These are phyloP conservation scores for Strigops habroptila DNA, from an alignment of 2,113 vertebrate species.

Conservation along the genomic window DNA sequence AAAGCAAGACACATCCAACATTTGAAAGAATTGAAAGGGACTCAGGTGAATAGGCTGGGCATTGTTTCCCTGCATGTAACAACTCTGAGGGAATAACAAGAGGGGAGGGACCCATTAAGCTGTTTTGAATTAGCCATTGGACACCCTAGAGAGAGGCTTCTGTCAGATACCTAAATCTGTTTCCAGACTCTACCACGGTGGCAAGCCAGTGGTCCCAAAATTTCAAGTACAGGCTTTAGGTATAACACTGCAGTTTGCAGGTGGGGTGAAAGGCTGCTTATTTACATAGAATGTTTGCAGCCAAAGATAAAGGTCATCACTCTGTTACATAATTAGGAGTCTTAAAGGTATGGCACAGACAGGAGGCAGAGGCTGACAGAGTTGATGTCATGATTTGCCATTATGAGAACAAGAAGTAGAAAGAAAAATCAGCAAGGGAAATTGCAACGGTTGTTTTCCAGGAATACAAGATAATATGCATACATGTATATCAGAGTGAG, in stretches of 20 bases:
- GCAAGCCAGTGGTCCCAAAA: background rate
- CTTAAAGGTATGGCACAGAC: background rate
- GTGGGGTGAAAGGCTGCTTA: background rate
- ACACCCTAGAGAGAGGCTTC: background rate
- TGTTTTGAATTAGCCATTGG: background rate
- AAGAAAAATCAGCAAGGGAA: background rate
- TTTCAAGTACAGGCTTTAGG: background rate
- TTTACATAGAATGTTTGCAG: background rate
- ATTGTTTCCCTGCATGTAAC: background rate
- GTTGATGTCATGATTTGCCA: background rate
- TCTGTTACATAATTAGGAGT: background rate
- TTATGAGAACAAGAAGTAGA: background rate
- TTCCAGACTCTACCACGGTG: background rate
- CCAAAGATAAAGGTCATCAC: background rate
- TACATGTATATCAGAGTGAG: background rate
- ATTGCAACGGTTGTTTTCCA: background rate
- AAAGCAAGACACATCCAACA: background rate
- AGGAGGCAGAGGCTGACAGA: background rate
- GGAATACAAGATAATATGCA: background rate
- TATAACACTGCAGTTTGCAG: background rate
- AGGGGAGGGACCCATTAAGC: background rate
- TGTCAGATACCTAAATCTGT: background rate
- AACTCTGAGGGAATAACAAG: background rate
- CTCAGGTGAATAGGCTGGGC: background rate
- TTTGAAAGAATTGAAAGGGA: background rate